A percentile compares a stretch with the other conserved stretches of the same genome.
Conservation (phyloP, 37 sponge, comb jelly and placozoan genomes). For the Theonella swinhoei region DNA sequence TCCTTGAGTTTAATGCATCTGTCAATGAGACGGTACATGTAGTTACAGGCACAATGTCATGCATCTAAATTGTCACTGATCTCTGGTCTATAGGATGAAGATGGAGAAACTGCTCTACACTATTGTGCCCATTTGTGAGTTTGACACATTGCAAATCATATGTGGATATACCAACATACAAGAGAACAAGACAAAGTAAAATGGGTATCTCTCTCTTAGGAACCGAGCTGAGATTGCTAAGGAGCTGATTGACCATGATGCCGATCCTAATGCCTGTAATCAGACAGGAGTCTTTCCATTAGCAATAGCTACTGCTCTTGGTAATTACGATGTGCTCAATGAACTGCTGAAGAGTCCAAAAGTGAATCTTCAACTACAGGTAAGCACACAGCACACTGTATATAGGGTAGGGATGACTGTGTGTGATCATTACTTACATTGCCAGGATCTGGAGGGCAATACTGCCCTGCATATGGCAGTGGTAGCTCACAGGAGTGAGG, state of each 20-base stretch:
- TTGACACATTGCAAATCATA: neutral
- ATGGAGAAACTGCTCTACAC: constrained; percentile 4
- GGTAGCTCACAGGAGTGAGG: constrained; percentile 18
- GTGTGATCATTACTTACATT: neutral
- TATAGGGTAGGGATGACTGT: too few relatives aligned
- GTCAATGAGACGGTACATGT: neutral
- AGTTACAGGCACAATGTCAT: too few relatives aligned
- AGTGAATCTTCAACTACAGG: constrained; percentile 3
- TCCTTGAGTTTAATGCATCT: constrained; percentile 56
- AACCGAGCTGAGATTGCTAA: constrained; percentile 50
- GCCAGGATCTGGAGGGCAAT: constrained; percentile 66
- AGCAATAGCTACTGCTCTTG: constrained; percentile 28
- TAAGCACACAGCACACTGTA: too few relatives aligned
- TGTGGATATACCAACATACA: neutral
- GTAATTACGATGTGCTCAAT: constrained; percentile 15
- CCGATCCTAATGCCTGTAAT: constrained; percentile 60
- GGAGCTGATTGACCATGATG: constrained; percentile 40
- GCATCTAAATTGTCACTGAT: too few relatives aligned
- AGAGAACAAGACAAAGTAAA: neutral
- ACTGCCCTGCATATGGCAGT: constrained; percentile 67
- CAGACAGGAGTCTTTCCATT: constrained; percentile 33
- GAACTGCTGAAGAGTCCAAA: neutral
- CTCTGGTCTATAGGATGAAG: neutral
- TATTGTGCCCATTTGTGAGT: constrained; percentile 6
- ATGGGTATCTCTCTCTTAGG: neutral